Evolutionary conservation across 2,888 invertebrate species (phyloP), one percentile per base, ranked within the genome.

Genomic region (Xestia xanthographa): DNA sequence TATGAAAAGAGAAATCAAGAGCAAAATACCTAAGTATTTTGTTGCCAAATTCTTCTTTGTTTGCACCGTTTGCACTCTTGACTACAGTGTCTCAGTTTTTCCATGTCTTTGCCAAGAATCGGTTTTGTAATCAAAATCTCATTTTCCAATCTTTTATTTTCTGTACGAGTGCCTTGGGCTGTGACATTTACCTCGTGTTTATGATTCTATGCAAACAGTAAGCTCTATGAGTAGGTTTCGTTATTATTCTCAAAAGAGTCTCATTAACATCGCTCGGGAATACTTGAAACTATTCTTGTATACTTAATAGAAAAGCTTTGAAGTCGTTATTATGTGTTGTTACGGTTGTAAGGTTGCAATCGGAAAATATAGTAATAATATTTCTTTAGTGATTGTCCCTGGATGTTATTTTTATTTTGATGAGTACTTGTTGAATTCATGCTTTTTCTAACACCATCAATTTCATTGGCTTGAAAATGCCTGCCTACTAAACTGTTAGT

Each of bases 111-210:
- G 48, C 65, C 29, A 69, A 80, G 26, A 53, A 74, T 70, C 41
- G 62, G 62, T 66, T 66, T 74, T 74, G 66, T 84, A 74, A 84
- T 70, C 84, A 84, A 74, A 74, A 66, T 62, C 84, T 80, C 66
- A 74, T 84, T 81, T 81, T 56, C 68, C 26, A 69, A 62, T 80
- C 56, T 66, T 50, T 58, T 45, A 66, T 83, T 75, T 75, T 75
- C 65, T 63, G 43, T 41, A 65, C 48, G 65, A 68, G n/a, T 53
- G n/a, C 71, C 50, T 56, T 69, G 11, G 60, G 68, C 20, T 69
- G 65, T 68, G 41, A 77, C 26, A 67, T 74, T 70, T 69, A 53
- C 69, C 41, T 72, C n/a, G 60, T 56, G 29, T 71, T 73, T 75
- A 60, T 72, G 65, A 48, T 63, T 68, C 26, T 60, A 67, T 71